phyloP scores from a whole-genome alignment of 2,888 invertebrate species.

The Drosophila quinaria region DNA sequence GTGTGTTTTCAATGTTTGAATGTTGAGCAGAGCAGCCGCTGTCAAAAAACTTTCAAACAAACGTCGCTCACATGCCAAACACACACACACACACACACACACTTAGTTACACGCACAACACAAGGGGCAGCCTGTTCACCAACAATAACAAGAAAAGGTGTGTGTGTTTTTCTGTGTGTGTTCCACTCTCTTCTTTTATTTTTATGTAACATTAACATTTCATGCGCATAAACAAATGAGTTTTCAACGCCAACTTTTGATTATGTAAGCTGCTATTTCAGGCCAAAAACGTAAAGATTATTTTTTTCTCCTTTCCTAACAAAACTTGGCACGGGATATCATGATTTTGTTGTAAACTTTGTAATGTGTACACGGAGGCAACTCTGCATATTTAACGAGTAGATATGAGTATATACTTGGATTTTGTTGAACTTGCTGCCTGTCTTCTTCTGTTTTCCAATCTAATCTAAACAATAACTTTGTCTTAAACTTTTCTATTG shows the following conservation, averaged over 20 bases:
- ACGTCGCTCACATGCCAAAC: slow-evolving; percentile 78
- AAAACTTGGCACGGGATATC: slow-evolving; percentile 21
- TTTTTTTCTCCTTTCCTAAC: slow-evolving; percentile 11
- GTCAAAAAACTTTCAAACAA: slow-evolving; percentile 80
- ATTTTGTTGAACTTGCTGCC: neutral
- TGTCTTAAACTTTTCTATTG: neutral
- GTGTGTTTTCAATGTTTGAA: slow-evolving; percentile 33
- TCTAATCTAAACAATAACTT: slow-evolving; percentile 5
- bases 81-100: slow-evolving; percentile 27
- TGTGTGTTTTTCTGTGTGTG: slow-evolving; percentile 11
- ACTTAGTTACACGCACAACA: slow-evolving; percentile 15
- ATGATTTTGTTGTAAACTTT: slow-evolving; percentile 30
- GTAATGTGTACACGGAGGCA: slow-evolving; percentile 14
- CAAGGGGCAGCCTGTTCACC: slow-evolving; percentile 40
- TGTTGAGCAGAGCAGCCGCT: slow-evolving; percentile 58
- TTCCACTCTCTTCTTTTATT: slow-evolving; percentile 1
- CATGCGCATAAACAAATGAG: slow-evolving; percentile 76
- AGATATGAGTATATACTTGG: slow-evolving; percentile 2
- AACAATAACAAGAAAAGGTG: slow-evolving; percentile 32
- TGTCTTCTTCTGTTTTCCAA: neutral
- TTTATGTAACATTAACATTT: slow-evolving; percentile 71
- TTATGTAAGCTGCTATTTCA: slow-evolving; percentile 61
- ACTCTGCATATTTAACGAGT: slow-evolving; percentile 17
- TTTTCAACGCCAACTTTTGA: slow-evolving; percentile 71
- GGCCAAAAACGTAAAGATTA: slow-evolving; percentile 40